phyloP scores from a whole-genome alignment of 2,113 vertebrate species.

The Engraulis encrasicolus region DNA sequence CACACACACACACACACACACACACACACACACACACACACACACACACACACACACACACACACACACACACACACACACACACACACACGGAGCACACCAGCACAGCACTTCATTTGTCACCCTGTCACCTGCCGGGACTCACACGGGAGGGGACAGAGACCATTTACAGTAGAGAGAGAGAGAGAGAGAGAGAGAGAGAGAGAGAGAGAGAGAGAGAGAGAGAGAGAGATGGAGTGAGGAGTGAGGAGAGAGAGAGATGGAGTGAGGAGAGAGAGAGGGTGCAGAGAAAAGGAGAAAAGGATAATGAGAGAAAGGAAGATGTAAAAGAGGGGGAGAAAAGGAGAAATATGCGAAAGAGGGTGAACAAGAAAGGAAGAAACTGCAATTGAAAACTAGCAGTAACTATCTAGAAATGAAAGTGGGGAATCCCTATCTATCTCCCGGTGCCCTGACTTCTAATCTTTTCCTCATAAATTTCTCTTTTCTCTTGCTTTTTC shows the following conservation, averaged over 20 bases:
- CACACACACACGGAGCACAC: no score
- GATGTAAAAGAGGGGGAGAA: no score
- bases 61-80: no score
- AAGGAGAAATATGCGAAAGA: no score
- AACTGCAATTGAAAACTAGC: neutral
- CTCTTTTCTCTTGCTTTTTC: neutral
- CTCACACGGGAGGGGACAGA: slow-evolving; percentile 56
- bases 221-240: no score
- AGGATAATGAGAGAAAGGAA: no score
- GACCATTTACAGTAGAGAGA: slow-evolving; percentile 56
- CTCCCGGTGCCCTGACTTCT: neutral
- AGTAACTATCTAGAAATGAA: neutral
- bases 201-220: neutral
- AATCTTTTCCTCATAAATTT: neutral
- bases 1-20: no score
- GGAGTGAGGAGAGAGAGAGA: no score
- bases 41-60: no score
- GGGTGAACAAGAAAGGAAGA: neutral
- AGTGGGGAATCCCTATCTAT: slow-evolving; percentile 14
- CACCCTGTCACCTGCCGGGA: slow-evolving; percentile 61
- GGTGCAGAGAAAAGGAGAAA: no score
- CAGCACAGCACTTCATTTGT: slow-evolving; percentile 59
- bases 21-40: no score
- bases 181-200: neutral
- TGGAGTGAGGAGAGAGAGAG: no score